Percentiles rank a stretch among this genome's conserved stretches.
phyloP scores from a whole-genome alignment of 2,888 invertebrate genomes.

The Junonia oenone region DNA sequence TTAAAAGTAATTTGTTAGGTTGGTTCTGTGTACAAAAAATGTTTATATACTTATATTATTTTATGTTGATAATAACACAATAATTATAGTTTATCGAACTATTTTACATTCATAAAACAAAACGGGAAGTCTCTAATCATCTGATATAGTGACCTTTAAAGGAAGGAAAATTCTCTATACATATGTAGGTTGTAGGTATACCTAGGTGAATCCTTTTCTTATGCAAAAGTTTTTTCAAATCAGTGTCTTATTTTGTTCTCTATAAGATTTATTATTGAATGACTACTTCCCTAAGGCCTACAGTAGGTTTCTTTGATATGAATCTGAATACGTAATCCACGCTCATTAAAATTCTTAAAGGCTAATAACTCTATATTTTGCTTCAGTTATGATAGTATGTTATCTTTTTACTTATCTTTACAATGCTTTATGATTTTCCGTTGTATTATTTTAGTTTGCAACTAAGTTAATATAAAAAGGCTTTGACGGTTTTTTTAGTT shows the following conservation, averaged over 20 bases:
- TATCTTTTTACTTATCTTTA: neutral
- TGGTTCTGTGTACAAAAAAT: too few relatives aligned
- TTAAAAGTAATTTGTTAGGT: too few relatives aligned
- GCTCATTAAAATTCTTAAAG: constrained; percentile 3
- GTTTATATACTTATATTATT: neutral
- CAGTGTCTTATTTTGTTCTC: neutral
- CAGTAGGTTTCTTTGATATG: neutral
- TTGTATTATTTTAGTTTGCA: neutral
- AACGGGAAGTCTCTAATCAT: neutral
- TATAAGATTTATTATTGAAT: neutral
- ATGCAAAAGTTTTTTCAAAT: neutral
- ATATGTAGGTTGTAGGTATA: too few relatives aligned
- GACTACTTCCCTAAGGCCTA: neutral
- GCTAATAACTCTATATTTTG: constrained; percentile 1
- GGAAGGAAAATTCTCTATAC: neutral
- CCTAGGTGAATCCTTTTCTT: constrained; percentile 1
- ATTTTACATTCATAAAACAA: constrained; percentile 1
- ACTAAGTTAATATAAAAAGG: neutral
- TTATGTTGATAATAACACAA: neutral
- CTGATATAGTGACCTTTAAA: neutral
- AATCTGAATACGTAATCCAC: constrained; percentile 2
- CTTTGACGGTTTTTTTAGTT: neutral
- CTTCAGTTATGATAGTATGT: neutral
- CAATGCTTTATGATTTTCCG: neutral
- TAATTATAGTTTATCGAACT: neutral